These are phyloP conservation scores for Tragelaphus buxtoni DNA, from an alignment of 2,113 vertebrate species.

Conservation along the genomic window DNA sequence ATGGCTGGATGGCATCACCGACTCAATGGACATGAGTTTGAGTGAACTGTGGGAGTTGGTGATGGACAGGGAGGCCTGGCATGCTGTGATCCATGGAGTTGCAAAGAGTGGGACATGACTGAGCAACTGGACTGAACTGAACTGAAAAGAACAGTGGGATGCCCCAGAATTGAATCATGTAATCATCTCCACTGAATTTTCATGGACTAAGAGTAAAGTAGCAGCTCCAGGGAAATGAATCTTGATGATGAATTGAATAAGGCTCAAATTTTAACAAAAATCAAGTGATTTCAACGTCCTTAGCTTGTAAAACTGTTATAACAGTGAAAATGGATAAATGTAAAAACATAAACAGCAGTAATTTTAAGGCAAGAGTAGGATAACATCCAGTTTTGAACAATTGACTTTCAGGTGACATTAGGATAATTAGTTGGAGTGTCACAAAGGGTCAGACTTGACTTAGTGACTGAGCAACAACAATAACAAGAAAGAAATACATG, in stretches of 20 bases:
- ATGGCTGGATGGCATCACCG: too few species aligned
- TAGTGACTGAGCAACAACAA: neutral
- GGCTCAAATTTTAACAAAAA: neutral
- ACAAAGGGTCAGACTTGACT: neutral
- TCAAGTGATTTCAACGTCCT: neutral
- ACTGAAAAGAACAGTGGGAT: too few species aligned
- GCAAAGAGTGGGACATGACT: accelerated
- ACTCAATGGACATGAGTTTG: too few species aligned
- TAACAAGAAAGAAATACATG: neutral
- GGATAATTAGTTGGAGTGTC: neutral
- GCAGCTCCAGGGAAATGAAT: neutral
- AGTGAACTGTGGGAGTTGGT: too few species aligned
- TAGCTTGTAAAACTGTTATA: neutral
- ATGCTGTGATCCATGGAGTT: accelerated
- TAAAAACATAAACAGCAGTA: neutral
- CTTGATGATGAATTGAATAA: neutral
- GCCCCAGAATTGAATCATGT: neutral
- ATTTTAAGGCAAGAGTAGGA: neutral
- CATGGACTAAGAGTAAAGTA: neutral
- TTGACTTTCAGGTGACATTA: neutral
- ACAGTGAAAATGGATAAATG: neutral
- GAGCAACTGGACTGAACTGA: too few species aligned
- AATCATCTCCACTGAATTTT: neutral
- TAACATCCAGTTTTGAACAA: neutral
- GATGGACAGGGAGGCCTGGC: too few species aligned